A percentile compares a stretch with the other conserved stretches of the same genome.
Evolutionary conservation across 2,888 invertebrate genomes (phyloP).

Genomic region (Erebia epiphron): DNA sequence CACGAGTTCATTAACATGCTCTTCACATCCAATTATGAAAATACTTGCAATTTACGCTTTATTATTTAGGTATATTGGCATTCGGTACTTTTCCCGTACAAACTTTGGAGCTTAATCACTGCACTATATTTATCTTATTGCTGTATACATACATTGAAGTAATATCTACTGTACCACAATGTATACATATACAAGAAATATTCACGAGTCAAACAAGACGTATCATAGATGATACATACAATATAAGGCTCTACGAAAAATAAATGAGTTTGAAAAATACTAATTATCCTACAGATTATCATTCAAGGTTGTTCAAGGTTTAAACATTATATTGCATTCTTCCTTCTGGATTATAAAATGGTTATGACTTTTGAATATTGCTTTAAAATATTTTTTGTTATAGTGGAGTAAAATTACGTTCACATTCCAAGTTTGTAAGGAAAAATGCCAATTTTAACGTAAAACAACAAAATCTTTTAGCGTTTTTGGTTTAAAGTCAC

Average conservation of each 20-base stretch:
- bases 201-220: no score
- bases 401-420: neutral
- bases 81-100: neutral
- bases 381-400: neutral
- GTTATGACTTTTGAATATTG: neutral
- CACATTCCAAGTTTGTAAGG: neutral
- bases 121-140: neutral
- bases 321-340: no score
- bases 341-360: neutral
- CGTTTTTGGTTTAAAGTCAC: conserved; percentile 68
- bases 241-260: no score
- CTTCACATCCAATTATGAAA: neutral
- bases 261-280: no score
- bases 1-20: conserved; percentile 17
- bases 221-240: no score
- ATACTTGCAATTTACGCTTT: neutral
- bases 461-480: conserved; percentile 44
- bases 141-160: neutral
- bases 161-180: no score
- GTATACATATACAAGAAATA: no score
- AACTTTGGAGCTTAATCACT: neutral
- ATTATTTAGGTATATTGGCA: neutral
- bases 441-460: neutral
- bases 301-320: no score
- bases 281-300: no score